phyloP scores from a whole-genome alignment of 2,797 vertebrate genomes.

The Pangasius sanitwongsei region DNA sequence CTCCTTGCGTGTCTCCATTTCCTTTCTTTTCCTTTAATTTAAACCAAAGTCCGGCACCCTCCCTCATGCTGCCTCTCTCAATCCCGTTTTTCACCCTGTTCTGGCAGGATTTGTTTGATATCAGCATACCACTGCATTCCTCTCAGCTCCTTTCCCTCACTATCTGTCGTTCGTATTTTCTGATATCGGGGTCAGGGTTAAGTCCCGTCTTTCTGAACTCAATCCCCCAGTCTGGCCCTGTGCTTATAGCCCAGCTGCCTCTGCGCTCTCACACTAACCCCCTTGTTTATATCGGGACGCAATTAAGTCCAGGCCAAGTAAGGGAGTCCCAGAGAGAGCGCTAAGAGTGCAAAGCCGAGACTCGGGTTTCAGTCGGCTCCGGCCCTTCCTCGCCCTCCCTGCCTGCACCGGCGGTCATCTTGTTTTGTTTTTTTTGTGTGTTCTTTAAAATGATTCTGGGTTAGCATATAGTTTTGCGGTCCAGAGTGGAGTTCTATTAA shows the following conservation, averaged over 20 bases:
- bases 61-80: not conserved
- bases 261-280: constrained; percentile 87
- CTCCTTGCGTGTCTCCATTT: constrained; percentile 44
- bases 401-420: constrained; percentile 55
- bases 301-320: constrained; percentile 86
- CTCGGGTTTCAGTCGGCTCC: constrained; percentile 77
- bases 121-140: constrained; percentile 27
- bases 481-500: not conserved
- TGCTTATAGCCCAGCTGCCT: constrained; percentile 86
- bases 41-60: constrained; percentile 23
- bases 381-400: constrained; percentile 36
- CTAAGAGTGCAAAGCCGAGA: constrained; percentile 87
- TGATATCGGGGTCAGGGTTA: constrained; percentile 75
- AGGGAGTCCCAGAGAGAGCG: constrained; percentile 88
- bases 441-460: constrained; percentile 1
- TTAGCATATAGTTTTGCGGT: constrained; percentile 18
- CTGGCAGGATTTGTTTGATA: constrained; percentile 45
- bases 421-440: constrained; percentile 12
- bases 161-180: constrained; percentile 62
- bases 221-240: constrained; percentile 79
- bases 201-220: constrained; percentile 78
- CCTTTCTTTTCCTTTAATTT: constrained; percentile 21
- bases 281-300: constrained; percentile 90
- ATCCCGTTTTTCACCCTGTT: constrained; percentile 2
- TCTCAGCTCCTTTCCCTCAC: constrained; percentile 50